A percentile compares a stretch with the other conserved stretches of the same genome.
phyloP scores from a whole-genome alignment of 2,797 vertebrate genomes.

The Chrosomus eos region DNA sequence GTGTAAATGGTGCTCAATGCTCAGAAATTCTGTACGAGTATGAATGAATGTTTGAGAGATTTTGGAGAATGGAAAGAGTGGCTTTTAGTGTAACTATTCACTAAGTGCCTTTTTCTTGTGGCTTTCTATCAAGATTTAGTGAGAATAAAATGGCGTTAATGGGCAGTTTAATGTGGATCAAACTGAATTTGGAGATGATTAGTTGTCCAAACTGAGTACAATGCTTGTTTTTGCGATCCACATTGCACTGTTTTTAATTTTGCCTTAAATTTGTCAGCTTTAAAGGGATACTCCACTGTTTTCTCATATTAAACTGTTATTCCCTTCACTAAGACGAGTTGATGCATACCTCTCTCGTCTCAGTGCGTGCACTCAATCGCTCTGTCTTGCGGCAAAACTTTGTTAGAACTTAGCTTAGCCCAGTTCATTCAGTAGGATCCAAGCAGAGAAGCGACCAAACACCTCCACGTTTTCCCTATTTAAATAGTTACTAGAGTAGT shows the following conservation, averaged over 20 bases:
- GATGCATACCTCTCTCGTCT: too few relatives aligned
- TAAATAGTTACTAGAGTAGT: too few relatives aligned
- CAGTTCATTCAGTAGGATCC: too few relatives aligned
- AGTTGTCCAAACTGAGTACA: background rate
- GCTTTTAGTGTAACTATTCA: constrained; percentile 1
- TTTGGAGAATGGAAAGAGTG: background rate
- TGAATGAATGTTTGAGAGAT: constrained; percentile 6
- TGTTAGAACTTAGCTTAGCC: too few relatives aligned
- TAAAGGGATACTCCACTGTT: too few relatives aligned
- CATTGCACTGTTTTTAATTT: background rate
- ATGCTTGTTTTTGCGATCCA: background rate
- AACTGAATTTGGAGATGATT: background rate
- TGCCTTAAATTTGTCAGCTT: background rate
- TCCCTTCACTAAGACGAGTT: too few relatives aligned
- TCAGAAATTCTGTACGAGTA: constrained; percentile 9
- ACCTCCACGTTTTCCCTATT: too few relatives aligned
- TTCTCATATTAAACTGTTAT: too few relatives aligned
- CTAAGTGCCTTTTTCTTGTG: constrained; percentile 6
- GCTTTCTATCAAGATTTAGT: background rate
- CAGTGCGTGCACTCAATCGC: too few relatives aligned
- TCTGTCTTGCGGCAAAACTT: too few relatives aligned
- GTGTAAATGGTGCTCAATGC: constrained; percentile 34
- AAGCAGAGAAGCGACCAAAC: too few relatives aligned
- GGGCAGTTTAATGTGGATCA: background rate
- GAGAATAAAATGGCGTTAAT: background rate